These are phyloP conservation scores for Callaeas wilsoni DNA, from an alignment of 2,113 vertebrate genomes.

Conservation along the genomic window DNA sequence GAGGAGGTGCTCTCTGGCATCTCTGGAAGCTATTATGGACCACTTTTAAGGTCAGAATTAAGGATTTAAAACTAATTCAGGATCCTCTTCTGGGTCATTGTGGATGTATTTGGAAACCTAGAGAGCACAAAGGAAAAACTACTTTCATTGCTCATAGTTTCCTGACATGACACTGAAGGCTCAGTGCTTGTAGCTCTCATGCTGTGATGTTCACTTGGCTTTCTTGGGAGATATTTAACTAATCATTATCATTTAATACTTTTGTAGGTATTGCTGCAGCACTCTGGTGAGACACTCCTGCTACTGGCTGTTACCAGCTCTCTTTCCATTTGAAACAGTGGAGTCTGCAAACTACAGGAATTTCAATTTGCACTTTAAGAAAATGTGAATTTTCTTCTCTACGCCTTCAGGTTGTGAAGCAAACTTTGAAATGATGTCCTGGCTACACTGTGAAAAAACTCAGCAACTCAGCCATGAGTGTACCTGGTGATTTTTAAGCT, in stretches of 20 bases:
- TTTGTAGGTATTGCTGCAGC: neutral
- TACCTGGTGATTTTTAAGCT: neutral
- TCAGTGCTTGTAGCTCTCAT: neutral
- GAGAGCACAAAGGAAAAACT: neutral
- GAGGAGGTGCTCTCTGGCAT: neutral
- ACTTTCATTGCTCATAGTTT: neutral
- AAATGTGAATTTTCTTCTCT: neutral
- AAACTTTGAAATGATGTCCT: neutral
- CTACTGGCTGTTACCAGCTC: neutral
- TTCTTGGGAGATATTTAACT: neutral
- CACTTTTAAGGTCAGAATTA: neutral
- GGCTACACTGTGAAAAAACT: neutral
- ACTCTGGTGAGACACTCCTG: neutral
- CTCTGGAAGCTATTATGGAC: neutral
- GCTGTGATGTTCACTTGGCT: neutral
- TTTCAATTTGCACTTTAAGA: neutral
- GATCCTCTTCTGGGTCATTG: neutral
- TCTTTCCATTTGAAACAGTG: neutral
- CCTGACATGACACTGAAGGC: neutral
- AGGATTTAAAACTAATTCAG: neutral
- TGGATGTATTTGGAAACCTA: neutral
- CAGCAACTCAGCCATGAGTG: neutral
- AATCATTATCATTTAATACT: neutral
- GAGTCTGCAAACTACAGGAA: neutral
- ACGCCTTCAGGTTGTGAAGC: neutral